phyloP scores from a whole-genome alignment of 2,888 invertebrate genomes.

The Scelioninae gen. 1 region DNA sequence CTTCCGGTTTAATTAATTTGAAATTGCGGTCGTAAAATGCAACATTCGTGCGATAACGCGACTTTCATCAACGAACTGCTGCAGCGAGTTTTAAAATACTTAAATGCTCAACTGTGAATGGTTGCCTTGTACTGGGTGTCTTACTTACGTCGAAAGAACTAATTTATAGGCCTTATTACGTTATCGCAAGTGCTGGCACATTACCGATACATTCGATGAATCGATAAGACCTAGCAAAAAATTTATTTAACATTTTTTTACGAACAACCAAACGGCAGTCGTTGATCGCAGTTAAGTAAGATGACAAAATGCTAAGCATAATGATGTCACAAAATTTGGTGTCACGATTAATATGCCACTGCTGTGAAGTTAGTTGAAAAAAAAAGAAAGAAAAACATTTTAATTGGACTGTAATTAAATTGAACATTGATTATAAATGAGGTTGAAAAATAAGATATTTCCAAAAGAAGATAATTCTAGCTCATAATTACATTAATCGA shows the following conservation, averaged over 20 bases:
- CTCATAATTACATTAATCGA: too few species aligned
- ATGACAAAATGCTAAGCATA: not conserved
- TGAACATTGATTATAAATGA: not conserved
- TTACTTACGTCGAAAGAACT: constrained; percentile 45
- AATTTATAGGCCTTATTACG: constrained; percentile 59
- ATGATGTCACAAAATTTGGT: not conserved
- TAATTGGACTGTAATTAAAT: too few species aligned
- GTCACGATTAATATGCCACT: not conserved
- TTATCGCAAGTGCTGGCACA: constrained; percentile 57
- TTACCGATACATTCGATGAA: constrained; percentile 56
- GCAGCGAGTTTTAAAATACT: constrained; percentile 40
- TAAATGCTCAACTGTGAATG: constrained; percentile 44
- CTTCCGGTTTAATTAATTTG: constrained; percentile 77
- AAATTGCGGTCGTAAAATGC: constrained; percentile 72
- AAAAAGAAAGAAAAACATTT: too few species aligned
- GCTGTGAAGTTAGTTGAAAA: not conserved
- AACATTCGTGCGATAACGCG: constrained; percentile 56
- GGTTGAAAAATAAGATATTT: not conserved
- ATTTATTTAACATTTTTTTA: constrained; percentile 29
- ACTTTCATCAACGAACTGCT: constrained; percentile 55
- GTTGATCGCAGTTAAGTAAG: constrained; percentile 3
- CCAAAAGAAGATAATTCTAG: too few species aligned
- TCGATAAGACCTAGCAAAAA: constrained; percentile 49
- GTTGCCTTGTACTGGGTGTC: constrained; percentile 55
- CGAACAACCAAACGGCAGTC: constrained; percentile 42